Percentiles rank a stretch among this genome's conserved stretches.
phyloP scores from a whole-genome alignment of 1,140 invertebrate genomes.

The Bombus polaris region DNA sequence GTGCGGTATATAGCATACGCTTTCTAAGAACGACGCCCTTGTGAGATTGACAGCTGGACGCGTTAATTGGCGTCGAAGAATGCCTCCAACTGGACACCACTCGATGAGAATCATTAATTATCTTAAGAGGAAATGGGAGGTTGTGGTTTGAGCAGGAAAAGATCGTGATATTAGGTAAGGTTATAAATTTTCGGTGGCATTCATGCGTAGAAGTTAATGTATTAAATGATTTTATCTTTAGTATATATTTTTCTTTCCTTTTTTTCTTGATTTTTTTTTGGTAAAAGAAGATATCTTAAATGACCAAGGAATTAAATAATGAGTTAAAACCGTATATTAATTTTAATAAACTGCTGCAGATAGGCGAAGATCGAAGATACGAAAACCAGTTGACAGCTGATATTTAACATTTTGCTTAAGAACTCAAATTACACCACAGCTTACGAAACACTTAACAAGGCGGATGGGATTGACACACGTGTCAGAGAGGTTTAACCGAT shows the following conservation, averaged over 20 bases:
- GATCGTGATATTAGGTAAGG: background rate
- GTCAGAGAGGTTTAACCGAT: background rate
- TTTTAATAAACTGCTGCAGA: background rate
- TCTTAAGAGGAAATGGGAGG: too few species aligned
- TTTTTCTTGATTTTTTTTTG: fast-evolving
- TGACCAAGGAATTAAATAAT: background rate
- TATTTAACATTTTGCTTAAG: background rate
- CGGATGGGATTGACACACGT: background rate
- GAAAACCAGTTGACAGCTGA: slow-evolving; percentile 4
- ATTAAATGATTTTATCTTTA: background rate
- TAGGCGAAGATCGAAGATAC: background rate
- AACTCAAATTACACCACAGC: background rate
- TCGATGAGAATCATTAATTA: slow-evolving; percentile 4
- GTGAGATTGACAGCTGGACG: background rate
- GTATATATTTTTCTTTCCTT: background rate
- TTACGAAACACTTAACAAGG: slow-evolving; percentile 22
- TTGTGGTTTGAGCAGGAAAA: background rate
- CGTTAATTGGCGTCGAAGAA: background rate
- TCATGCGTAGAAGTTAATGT: background rate
- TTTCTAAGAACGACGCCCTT: slow-evolving; percentile 25
- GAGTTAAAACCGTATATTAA: background rate
- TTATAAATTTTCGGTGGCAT: background rate
- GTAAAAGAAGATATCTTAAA: background rate
- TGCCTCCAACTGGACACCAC: background rate
- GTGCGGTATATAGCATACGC: background rate